Base-by-base conservation (phyloP, 64 coral and sea anemone genomes). In the Hydrozoanthus tunicans region DNA sequence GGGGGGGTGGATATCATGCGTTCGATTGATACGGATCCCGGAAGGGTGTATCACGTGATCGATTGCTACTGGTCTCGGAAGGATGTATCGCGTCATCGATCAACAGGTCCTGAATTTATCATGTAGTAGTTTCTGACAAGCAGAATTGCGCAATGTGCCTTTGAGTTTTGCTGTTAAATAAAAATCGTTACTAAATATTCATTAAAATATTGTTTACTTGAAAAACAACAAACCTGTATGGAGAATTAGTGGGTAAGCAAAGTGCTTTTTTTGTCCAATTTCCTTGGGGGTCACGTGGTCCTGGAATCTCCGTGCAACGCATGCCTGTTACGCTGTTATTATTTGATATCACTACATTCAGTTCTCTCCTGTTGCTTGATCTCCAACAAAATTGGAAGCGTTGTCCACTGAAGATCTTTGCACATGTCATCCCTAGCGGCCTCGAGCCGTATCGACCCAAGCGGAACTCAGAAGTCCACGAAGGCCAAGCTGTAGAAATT, bases 401-500 rank as follows among this genome's bases (percentile, higher is more conserved):
- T 23, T 69, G 27, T 54, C 70, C 51, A 68, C 57, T 63, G 51
- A 85, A 56, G 52, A 85, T 85, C 56, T 63, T 53, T 53, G 57
- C 10, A 15, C 81, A 85, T 3, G 7, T 69, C 81, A 85, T 85
- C 11, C 64, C 43, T 0, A 15, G 4, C 0, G 81, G 81, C 43
- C 14, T 1, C 3, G 43, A 10, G 15, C 3, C 17, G 6, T 9
- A 69, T n/a, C 6, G 68, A 17, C 81, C 81, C 23, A 85, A 85
- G 23, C 81, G 81, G 43, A 85, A 85, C 13, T 85, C 81, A 3
- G 81, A 85, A 6, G 51, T 25, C 81, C 81, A 85, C 14, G n/a
- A 70, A 0, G 81, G 81, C 81, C 81, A 85, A 3, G 81, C 81
- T 85, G 14, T 7, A 69, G 15, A 1, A 24, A 23, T n/a, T 51